A percentile compares a stretch with the other conserved stretches of the same genome.
Evolutionary conservation across 2,113 vertebrate genomes (phyloP).

Genomic region (Lepus americanus): DNA sequence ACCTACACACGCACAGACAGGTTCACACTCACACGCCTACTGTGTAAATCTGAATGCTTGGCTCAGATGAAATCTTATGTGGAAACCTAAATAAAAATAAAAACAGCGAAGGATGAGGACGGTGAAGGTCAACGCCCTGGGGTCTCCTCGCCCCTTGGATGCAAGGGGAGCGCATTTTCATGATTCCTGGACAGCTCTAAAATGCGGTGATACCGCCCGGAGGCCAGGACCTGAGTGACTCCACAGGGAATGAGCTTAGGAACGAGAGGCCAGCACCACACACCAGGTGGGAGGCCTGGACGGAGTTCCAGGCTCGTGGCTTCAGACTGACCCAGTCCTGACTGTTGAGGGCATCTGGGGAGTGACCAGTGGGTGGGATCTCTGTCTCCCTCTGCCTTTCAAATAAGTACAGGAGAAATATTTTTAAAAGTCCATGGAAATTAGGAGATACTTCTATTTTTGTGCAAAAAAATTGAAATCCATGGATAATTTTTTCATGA

Average conservation of each 20-base stretch:
- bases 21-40: too few relatives aligned
- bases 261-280: background rate
- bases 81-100: background rate
- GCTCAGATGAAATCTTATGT: background rate
- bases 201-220: background rate
- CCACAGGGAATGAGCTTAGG: background rate
- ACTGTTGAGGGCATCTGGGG: too few relatives aligned
- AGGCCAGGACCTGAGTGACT: background rate
- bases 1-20: background rate
- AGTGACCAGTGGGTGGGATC: too few relatives aligned
- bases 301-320: too few relatives aligned
- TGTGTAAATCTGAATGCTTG: background rate
- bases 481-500: too few relatives aligned
- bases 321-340: too few relatives aligned
- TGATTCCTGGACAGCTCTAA: background rate
- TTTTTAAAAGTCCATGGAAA: too few relatives aligned
- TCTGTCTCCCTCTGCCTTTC: too few relatives aligned
- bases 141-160: background rate
- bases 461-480: too few relatives aligned
- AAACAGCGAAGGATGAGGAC: background rate
- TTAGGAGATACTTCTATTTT: too few relatives aligned
- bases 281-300: too few relatives aligned
- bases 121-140: background rate
- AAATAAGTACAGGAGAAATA: too few relatives aligned
- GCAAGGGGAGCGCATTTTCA: background rate